These are phyloP conservation scores for Engraulis encrasicolus DNA, from an alignment of 2,113 vertebrate species.

Conservation along the genomic window DNA sequence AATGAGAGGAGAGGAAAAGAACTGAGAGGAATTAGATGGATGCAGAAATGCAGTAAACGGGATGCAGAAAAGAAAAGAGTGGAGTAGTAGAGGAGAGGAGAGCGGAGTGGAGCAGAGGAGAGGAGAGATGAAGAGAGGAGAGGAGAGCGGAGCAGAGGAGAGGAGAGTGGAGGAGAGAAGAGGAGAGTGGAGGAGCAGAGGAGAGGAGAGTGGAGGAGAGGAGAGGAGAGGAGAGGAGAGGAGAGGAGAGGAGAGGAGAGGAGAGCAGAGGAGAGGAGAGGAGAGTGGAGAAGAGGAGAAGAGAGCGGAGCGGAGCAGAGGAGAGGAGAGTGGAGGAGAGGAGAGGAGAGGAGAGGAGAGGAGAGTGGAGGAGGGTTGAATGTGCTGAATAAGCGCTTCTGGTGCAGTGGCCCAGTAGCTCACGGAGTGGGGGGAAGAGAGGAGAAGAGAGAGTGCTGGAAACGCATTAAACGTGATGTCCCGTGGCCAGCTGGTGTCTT, in stretches of 20 bases:
- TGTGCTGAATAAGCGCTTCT: constrained; percentile 50
- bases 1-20: neutral
- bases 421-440: neutral
- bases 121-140: neutral
- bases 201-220: neutral
- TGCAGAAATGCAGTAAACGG: neutral
- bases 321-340: neutral
- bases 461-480: neutral
- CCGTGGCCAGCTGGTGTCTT: neutral
- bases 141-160: neutral
- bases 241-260: neutral
- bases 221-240: neutral
- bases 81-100: neutral
- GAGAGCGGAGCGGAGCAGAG: neutral
- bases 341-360: neutral
- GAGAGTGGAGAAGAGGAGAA: neutral
- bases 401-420: neutral
- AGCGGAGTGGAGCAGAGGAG: neutral
- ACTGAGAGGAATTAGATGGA: neutral
- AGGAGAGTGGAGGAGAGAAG: neutral
- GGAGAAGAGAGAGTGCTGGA: neutral
- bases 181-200: neutral
- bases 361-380: neutral
- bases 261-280: neutral
- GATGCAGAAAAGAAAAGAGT: neutral